A percentile compares a stretch with the other conserved stretches of the same genome.
Evolutionary conservation across 2,797 vertebrate species (phyloP).

Genomic region (Sebastiscus tertius): DNA sequence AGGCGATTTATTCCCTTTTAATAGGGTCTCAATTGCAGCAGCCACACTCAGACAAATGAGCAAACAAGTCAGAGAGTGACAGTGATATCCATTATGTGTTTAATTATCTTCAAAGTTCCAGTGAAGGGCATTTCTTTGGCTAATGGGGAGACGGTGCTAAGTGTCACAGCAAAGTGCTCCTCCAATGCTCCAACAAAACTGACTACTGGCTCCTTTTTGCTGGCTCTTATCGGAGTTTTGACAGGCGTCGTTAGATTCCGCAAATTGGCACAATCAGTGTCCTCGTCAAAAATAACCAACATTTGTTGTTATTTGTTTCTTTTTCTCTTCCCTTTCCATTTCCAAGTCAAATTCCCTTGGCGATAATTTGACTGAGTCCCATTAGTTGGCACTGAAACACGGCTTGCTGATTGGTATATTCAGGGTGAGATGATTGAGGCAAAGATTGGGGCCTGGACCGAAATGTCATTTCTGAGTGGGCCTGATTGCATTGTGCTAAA

Average conservation of each 20-base stretch:
- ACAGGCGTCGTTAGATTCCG: constrained; percentile 68
- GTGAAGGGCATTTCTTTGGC: constrained; percentile 84
- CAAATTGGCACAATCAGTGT: constrained; percentile 81
- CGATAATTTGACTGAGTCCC: constrained; percentile 76
- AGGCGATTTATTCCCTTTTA: constrained; percentile 84
- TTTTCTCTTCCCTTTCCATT: constrained; percentile 67
- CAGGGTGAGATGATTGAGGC: constrained; percentile 76
- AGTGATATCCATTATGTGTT: constrained; percentile 88
- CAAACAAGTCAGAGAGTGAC: constrained; percentile 85
- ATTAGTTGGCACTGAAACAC: constrained; percentile 74
- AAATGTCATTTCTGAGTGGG: constrained; percentile 81
- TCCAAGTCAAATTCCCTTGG: constrained; percentile 76
- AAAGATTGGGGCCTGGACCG: constrained; percentile 74
- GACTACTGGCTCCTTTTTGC: constrained; percentile 60
- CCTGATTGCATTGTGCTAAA: constrained; percentile 81
- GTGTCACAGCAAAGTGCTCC: constrained; percentile 80
- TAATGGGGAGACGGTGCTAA: constrained; percentile 83
- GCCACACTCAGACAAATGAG: constrained; percentile 83
- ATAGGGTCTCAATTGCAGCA: constrained; percentile 83
- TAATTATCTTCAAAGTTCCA: constrained; percentile 89
- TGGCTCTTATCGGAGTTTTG: constrained; percentile 64
- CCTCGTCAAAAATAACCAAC: constrained; percentile 73
- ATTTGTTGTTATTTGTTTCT: constrained; percentile 79
- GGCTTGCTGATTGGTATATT: constrained; percentile 79
- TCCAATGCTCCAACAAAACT: constrained; percentile 75